phyloP scores from a whole-genome alignment of 2,797 vertebrate species.

The Todus mexicanus region DNA sequence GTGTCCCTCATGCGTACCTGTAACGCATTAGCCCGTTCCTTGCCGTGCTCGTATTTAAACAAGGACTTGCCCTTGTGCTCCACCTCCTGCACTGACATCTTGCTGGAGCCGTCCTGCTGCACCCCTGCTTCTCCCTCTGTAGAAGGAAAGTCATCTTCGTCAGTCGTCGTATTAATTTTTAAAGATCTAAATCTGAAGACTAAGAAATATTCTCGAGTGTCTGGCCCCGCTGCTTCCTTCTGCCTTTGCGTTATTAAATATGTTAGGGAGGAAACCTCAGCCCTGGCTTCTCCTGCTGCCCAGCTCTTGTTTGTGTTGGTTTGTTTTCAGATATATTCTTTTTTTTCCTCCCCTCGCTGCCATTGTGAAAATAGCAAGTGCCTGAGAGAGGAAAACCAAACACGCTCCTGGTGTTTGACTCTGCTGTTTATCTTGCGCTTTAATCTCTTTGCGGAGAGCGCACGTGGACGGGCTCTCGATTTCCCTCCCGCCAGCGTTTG shows the following conservation, averaged over 20 bases:
- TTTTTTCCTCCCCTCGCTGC: accelerated
- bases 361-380: not conserved
- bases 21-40: not conserved
- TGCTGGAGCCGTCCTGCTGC: not conserved
- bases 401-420: not conserved
- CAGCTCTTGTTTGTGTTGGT: not conserved
- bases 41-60: not conserved
- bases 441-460: not conserved
- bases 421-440: not conserved
- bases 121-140: not conserved
- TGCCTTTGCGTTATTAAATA: not conserved
- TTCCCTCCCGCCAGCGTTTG: not conserved
- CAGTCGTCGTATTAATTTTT: not conserved
- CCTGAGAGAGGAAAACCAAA: not conserved
- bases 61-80: not conserved
- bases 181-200: not conserved
- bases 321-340: not conserved
- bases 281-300: not conserved
- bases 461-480: not conserved
- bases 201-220: not conserved
- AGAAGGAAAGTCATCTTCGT: not conserved
- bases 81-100: not conserved
- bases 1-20: not conserved
- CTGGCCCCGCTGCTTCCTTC: not conserved
- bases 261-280: not conserved